Base-by-base conservation (phyloP, 1,140 invertebrate species). In the Drosophila virilis region DNA sequence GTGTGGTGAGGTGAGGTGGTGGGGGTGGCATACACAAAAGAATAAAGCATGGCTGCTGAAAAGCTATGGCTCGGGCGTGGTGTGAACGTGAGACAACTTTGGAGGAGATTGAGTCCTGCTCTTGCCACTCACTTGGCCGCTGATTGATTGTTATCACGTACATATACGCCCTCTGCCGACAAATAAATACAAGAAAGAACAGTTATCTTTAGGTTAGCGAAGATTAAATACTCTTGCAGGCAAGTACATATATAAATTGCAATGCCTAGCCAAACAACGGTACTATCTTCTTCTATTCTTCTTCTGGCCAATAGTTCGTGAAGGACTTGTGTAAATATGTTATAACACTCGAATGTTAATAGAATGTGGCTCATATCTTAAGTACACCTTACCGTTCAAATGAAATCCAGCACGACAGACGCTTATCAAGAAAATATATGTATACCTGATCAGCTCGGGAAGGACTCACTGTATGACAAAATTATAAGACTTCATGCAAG, bases 11-110 rank as follows among this genome's bases (percentile, higher is more conserved):
- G 8, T 42, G 32, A 15, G 58, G 33, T 38, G 22, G 35, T 45
- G 38, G 10, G 42, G 38, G 42, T 40, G 42, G 35, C 35, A 51
- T 54, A 84, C 62, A 74, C 70, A 74, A 85, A 81, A 67, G 73
- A 79, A 80, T 84, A 84, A 84, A 84, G 77, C 72, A 76, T 85
- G 69, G 69, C 80, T 73, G 68, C 82, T 69, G 65, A 85, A 77
- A 86, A 78, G 37, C 7, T 12, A 12, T 42, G 13, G 45, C n/a
- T 43, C 37, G 46, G 33, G 55, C 42, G 71, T 61, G 82, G 82
- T 85, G 82, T 88, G 71, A 88, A 81, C 46, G 52, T 57, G 50
- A 69, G 66, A 51, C 37, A 60, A 38, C 65, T 46, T 60, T 48
- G 51, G 48, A 54, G 22, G 9, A 37, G 43, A 32, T 52, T 46